Base-by-base conservation (phyloP, 2,113 vertebrate genomes). In the Crotalus helleri region DNA sequence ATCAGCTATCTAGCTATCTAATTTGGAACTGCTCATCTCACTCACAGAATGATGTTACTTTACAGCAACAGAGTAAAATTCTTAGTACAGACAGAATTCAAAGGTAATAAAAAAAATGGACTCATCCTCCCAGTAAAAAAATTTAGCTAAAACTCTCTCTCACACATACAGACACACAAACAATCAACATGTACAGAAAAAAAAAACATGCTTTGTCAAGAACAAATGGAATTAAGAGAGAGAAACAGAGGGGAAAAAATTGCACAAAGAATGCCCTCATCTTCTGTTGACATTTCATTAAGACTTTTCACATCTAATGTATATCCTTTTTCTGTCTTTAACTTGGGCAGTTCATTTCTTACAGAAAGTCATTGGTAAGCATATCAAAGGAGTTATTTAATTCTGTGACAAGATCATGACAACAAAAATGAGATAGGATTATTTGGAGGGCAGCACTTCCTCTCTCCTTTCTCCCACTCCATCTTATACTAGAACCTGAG, bases 211-310 rank as follows among this genome's bases (percentile, higher is more conserved):
- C 13, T 53, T 87, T 64, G 91, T 74, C 1, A 44, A 24, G 24
- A 69, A 69, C 88, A 46, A 88, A 55, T 54, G 89, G 57, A 88
- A 92, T 89, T 44, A 39, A 81, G 6, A 39, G 7, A 5, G 51
- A 69, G 64, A 33, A 69, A 69, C 12, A 13, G 61, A 64, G 12
- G 29, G 12, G 11, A 39, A 4, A 0, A 9, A 39, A 85, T 9
- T 49, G 53, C 11, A 26, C 33, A 46, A 93, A 95, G 90, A 58
- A 94, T n/a, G 44, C 88, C 87, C 19, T 13, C 29, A 39, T 64
- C 90, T 93, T 87, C 29, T 90, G 29, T 53, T 96, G 90, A 85
- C 46, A 49, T 95, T 94, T 94, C 91, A 92, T 91, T 90, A 89
- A 44, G 21, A 12, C 29, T 33, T n/a, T 26, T 91, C 88, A 81